These are phyloP conservation scores for Thalassaphorura encarpata DNA, from an alignment of 1,140 invertebrate genomes.

Conservation along the genomic window DNA sequence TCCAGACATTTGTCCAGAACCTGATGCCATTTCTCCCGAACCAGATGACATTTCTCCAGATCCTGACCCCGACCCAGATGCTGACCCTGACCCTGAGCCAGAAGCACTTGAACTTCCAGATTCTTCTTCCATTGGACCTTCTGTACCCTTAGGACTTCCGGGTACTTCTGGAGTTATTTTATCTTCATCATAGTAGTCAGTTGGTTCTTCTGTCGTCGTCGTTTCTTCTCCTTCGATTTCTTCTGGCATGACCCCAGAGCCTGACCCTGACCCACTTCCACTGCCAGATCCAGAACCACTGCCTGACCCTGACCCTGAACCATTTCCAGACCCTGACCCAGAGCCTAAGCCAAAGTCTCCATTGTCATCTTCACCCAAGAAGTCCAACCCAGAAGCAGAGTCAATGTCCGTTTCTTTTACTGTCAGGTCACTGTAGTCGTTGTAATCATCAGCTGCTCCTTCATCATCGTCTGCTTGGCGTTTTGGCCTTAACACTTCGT, in stretches of 20 bases:
- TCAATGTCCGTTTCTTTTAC: neutral
- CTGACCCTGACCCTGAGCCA: neutral
- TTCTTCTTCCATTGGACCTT: neutral
- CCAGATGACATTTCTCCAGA: slow-evolving; percentile 2
- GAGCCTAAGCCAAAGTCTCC: neutral
- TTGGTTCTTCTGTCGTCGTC: slow-evolving; percentile 1
- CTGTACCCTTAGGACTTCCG: neutral
- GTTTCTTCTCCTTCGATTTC: slow-evolving; percentile 9
- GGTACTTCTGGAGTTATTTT: neutral
- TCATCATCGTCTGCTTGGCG: too few relatives aligned
- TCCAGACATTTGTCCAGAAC: too few relatives aligned
- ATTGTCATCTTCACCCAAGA: slow-evolving; percentile 2
- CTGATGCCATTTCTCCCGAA: neutral
- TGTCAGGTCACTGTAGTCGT: neutral
- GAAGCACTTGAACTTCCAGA: neutral
- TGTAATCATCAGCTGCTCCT: neutral
- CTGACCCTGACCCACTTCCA: neutral
- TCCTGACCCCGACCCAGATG: too few relatives aligned
- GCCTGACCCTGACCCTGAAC: neutral
- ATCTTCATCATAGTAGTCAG: too few relatives aligned
- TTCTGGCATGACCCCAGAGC: slow-evolving; percentile 6
- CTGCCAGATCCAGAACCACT: slow-evolving; percentile 13
- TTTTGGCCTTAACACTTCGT: neutral
- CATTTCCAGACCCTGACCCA: neutral
- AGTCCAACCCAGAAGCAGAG: neutral